Evolutionary conservation across 2,888 invertebrate species (phyloP).

Genomic region (Habrosyne pyritoides): DNA sequence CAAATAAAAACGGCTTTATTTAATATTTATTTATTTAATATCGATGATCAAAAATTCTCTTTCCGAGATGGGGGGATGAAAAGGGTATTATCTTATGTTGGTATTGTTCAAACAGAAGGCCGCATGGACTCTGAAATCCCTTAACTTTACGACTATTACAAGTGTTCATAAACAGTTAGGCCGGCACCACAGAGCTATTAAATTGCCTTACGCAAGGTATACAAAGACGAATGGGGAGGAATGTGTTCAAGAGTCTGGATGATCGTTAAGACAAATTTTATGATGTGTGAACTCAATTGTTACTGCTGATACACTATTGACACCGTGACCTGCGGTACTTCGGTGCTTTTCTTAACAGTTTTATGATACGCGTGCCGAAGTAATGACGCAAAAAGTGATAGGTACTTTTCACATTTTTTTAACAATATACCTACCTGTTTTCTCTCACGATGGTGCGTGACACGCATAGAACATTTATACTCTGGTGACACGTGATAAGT

Average conservation of each 20-base stretch:
- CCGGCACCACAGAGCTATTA: constrained; percentile 13
- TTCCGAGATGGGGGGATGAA: too few species aligned
- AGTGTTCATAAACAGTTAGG: constrained; percentile 31
- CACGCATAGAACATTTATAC: too few species aligned
- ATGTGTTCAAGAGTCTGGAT: background rate
- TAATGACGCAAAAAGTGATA: background rate
- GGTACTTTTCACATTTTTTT: background rate
- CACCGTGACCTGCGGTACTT: background rate
- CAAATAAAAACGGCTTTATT: too few species aligned
- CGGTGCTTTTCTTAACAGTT: background rate
- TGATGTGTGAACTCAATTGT: constrained; percentile 20
- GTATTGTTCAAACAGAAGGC: background rate
- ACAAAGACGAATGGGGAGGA: background rate
- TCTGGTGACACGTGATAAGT: too few species aligned
- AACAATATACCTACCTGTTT: background rate
- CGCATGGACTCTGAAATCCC: constrained; percentile 26
- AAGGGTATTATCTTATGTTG: too few species aligned
- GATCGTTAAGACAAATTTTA: constrained; percentile 21
- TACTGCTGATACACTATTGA: constrained; percentile 10
- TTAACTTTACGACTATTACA: constrained; percentile 41
- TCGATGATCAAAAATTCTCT: background rate
- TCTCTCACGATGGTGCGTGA: too few species aligned
- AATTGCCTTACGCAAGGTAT: background rate
- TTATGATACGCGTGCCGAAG: background rate
- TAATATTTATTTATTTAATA: too few species aligned